These are phyloP conservation scores for Pogonomyrmex barbatus DNA, from an alignment of 1,140 invertebrate species.

Conservation along the genomic window DNA sequence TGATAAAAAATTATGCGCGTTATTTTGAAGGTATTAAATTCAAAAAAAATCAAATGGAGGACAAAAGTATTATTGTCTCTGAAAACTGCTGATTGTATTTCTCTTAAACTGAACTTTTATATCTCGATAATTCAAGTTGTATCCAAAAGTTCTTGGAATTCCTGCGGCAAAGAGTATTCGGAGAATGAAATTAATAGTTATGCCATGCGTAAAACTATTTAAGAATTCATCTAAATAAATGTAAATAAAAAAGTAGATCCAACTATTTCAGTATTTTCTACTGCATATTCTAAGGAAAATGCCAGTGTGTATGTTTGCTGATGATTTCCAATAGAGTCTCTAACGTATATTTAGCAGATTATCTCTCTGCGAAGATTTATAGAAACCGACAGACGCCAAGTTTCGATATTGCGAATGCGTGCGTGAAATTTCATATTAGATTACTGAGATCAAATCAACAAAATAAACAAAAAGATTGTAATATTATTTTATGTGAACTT, in stretches of 20 bases:
- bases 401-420: not conserved
- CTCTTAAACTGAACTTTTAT: not conserved
- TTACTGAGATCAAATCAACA: too few species aligned
- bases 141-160: not conserved
- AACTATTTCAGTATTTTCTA: constrained; percentile 8
- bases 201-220: not conserved
- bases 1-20: not conserved
- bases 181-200: constrained; percentile 13
- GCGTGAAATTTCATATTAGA: not conserved
- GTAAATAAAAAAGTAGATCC: not conserved
- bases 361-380: constrained; percentile 23
- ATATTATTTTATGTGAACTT: too few species aligned
- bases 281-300: not conserved
- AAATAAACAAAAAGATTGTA: too few species aligned
- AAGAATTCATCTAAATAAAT: not conserved
- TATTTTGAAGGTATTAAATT: not conserved
- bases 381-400: not conserved
- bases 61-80: not conserved
- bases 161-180: not conserved
- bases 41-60: not conserved
- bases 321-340: not conserved
- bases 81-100: not conserved
- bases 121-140: not conserved
- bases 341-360: constrained; percentile 15
- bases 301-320: not conserved